Evolutionary conservation across 1,140 invertebrate species (phyloP).

Genomic region (Dolichoris vasculosae): DNA sequence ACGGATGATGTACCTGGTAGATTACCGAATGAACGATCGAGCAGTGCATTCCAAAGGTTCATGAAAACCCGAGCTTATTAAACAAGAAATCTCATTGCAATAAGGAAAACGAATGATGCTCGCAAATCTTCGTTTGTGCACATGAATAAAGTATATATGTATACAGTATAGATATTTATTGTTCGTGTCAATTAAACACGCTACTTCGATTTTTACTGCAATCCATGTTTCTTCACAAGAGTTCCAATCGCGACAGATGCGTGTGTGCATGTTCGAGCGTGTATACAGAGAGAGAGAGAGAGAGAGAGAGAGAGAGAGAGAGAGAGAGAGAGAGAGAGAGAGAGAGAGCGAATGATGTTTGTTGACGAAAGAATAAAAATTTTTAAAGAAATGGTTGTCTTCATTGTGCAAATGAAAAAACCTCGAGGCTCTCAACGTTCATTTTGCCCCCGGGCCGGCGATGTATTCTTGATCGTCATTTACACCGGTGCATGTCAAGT

Average conservation of each 20-base stretch:
- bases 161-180: conserved; percentile 63
- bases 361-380: background rate
- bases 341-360: background rate
- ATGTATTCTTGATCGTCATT: conserved; percentile 54
- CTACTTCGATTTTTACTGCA: conserved; percentile 55
- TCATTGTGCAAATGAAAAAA: background rate
- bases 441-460: conserved; percentile 67
- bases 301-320: background rate
- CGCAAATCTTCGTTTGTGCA: conserved; percentile 18
- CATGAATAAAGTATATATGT: conserved; percentile 50
- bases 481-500: background rate
- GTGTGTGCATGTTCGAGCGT: background rate
- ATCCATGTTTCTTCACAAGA: conserved; percentile 54
- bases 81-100: background rate
- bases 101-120: background rate
- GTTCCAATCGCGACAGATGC: conserved; percentile 11
- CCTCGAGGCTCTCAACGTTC: conserved; percentile 46
- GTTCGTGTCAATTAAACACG: conserved; percentile 69
- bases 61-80: conserved; percentile 10
- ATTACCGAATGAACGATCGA: background rate
- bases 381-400: background rate
- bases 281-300: background rate
- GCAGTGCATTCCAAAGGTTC: background rate
- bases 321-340: conserved; percentile 20
- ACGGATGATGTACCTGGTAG: background rate